Conservation (phyloP, 2,797 vertebrate species). For the Pseudocheirus occidentalis region DNA sequence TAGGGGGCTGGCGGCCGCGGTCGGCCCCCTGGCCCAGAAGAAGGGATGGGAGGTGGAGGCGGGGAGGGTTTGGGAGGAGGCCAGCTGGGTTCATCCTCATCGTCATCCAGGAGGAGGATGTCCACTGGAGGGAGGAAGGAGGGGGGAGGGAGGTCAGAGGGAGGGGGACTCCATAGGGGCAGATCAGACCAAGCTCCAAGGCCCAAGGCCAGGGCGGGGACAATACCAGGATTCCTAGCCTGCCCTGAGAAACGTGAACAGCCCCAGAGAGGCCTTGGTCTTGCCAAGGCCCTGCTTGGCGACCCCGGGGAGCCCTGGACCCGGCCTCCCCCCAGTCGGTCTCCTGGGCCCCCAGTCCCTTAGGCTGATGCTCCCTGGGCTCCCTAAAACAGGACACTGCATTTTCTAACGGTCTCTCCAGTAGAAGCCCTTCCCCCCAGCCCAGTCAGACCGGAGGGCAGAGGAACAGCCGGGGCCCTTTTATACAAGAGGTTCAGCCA, state of each 20-base stretch:
- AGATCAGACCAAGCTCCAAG: no score
- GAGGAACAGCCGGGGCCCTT: no score
- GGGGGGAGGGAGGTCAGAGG: constrained; percentile 20
- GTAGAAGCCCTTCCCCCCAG: not conserved
- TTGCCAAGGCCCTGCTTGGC: not conserved
- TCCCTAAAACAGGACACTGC: rapidly evolving
- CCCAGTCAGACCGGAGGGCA: rapidly evolving
- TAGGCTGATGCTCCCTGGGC: not conserved
- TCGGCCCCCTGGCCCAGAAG: constrained; percentile 48
- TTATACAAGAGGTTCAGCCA: no score
- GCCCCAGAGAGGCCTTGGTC: not conserved
- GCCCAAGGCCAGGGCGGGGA: no score
- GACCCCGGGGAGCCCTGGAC: no score
- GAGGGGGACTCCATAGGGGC: not conserved
- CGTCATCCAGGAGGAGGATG: constrained; percentile 79
- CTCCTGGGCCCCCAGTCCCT: no score
- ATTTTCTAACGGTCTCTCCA: not conserved
- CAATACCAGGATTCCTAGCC: no score
- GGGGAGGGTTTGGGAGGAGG: constrained; percentile 57
- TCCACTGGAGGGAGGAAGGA: constrained; percentile 70
- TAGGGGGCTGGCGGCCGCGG: constrained; percentile 78
- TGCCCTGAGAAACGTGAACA: no score
- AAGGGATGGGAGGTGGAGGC: constrained; percentile 52
- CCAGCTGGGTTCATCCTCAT: constrained; percentile 67
- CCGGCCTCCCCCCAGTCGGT: no score